These are phyloP conservation scores for Apodemia zela DNA, from an alignment of 2,888 invertebrate species.

Conservation along the genomic window DNA sequence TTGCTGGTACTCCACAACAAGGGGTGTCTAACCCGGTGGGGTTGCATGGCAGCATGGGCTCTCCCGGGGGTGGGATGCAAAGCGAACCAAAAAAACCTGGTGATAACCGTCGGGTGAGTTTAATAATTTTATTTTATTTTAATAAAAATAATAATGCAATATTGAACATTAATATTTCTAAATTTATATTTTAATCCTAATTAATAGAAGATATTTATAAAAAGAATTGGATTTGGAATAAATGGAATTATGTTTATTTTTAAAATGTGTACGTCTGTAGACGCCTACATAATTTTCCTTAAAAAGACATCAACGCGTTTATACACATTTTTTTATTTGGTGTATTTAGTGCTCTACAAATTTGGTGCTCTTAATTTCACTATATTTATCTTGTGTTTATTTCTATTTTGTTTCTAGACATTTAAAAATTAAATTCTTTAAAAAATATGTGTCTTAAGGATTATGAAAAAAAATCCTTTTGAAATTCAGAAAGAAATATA, in stretches of 20 bases:
- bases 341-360: too few species aligned
- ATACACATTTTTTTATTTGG: neutral
- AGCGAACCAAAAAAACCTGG: constrained; percentile 58
- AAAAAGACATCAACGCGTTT: constrained; percentile 32
- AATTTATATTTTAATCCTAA: neutral
- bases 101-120: constrained; percentile 69
- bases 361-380: too few species aligned
- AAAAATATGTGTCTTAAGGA: too few species aligned
- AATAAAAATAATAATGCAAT: too few species aligned
- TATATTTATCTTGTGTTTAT: too few species aligned
- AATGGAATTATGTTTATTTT: neutral
- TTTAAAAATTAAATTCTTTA: too few species aligned
- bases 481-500: too few species aligned
- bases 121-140: constrained; percentile 20
- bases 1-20: constrained; percentile 54
- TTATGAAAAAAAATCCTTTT: too few species aligned
- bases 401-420: too few species aligned
- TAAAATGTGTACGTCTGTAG: neutral
- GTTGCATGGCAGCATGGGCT: constrained; percentile 43
- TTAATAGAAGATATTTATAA: neutral
- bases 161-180: neutral
- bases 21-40: constrained; percentile 44
- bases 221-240: neutral
- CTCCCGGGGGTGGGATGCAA: constrained; percentile 39
- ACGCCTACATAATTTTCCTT: constrained; percentile 1